These are phyloP conservation scores for Epinephelus moara DNA, from an alignment of 2,113 vertebrate genomes.

Conservation along the genomic window DNA sequence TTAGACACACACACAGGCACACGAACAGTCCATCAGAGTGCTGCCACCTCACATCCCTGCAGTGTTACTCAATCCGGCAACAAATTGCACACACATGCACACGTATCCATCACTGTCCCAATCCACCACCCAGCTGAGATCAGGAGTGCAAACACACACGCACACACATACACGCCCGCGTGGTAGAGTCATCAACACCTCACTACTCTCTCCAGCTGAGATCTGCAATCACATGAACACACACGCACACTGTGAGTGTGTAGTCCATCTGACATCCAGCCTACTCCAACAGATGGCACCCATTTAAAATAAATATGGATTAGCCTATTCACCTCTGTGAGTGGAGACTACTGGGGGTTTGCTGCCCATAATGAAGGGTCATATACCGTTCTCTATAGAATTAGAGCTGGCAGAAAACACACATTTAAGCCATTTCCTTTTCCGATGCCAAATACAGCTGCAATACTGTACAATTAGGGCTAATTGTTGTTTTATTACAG, in stretches of 20 bases:
- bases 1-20: conserved; percentile 16
- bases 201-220: conserved; percentile 67
- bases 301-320: conserved; percentile 80
- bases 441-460: conserved; percentile 1
- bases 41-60: conserved; percentile 51
- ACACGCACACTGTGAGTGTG: conserved; percentile 19
- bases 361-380: conserved; percentile 49
- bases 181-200: conserved; percentile 60
- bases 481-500: conserved; percentile 9
- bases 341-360: conserved; percentile 48
- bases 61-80: conserved; percentile 61
- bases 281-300: conserved; percentile 76
- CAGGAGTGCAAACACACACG: conserved; percentile 60
- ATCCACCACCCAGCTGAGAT: conserved; percentile 61
- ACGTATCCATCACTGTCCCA: conserved; percentile 71
- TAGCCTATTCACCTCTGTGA: conserved; percentile 65
- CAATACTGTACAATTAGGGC: not conserved
- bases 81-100: conserved; percentile 62
- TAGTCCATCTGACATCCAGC: conserved; percentile 57
- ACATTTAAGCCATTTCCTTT: conserved; percentile 15
- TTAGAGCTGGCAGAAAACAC: conserved; percentile 9
- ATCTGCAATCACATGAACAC: conserved; percentile 36
- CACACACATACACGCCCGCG: conserved; percentile 39
- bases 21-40: conserved; percentile 53
- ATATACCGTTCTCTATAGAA: conserved; percentile 22